Percentiles rank a stretch among this genome's conserved stretches.
These are phyloP conservation scores for Melipona bicolor DNA, from an alignment of 2,888 invertebrate species.

Conservation along the genomic window DNA sequence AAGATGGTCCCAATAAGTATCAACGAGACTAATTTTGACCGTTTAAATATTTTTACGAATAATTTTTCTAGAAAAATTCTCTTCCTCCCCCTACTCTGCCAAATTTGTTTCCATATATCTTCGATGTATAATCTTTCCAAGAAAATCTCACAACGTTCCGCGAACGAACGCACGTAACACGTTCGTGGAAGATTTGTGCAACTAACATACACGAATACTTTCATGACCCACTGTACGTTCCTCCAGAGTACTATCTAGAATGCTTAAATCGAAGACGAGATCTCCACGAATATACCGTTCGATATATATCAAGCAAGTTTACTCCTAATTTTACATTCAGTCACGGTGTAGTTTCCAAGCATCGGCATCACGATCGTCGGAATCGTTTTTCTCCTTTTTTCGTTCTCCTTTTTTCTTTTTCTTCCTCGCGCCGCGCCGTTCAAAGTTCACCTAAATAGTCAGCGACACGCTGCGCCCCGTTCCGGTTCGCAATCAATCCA, in stretches of 20 bases:
- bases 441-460: slow-evolving; percentile 60
- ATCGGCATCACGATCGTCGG: background rate
- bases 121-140: no score
- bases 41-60: no score
- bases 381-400: no score
- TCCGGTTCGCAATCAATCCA: slow-evolving; percentile 59
- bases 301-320: slow-evolving; percentile 1
- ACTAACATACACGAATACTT: background rate
- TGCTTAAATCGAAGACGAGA: background rate
- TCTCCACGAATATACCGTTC: background rate
- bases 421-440: slow-evolving; percentile 1
- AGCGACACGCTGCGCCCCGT: slow-evolving; percentile 42
- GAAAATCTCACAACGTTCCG: background rate
- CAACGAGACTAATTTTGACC: no score
- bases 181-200: background rate
- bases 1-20: no score
- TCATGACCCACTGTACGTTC: background rate
- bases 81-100: no score
- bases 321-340: slow-evolving; percentile 5
- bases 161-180: no score
- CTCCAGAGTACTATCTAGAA: background rate
- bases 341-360: slow-evolving; percentile 5
- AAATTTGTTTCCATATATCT: no score
- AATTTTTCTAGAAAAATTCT: no score
- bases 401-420: no score